phyloP scores from a whole-genome alignment of 2,888 invertebrate genomes.

The Ormia ochracea region DNA sequence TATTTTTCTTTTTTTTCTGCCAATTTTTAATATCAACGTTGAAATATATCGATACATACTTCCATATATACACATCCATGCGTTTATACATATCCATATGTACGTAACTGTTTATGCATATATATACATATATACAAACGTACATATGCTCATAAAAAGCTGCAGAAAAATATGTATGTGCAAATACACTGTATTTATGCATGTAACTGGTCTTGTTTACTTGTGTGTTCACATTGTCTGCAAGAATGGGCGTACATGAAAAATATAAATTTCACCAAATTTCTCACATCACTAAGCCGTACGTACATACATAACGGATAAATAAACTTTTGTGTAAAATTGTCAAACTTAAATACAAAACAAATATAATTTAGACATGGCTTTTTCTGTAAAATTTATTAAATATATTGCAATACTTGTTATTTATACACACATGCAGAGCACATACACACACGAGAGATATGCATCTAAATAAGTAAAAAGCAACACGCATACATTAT shows the following conservation, averaged over 20 bases:
- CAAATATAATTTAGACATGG: not conserved
- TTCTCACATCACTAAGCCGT: not conserved
- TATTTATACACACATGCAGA: too few relatives aligned
- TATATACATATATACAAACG: too few relatives aligned
- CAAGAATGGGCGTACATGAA: slow-evolving; percentile 51
- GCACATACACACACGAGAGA: not conserved
- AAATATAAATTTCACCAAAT: not conserved
- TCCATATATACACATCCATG: not conserved
- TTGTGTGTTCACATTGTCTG: slow-evolving; percentile 36
- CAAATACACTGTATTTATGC: too few relatives aligned
- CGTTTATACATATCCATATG: not conserved
- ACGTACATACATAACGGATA: too few relatives aligned
- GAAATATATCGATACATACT: too few relatives aligned
- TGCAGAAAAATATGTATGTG: too few relatives aligned
- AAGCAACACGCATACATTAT: not conserved
- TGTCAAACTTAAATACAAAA: too few relatives aligned
- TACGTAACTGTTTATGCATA: too few relatives aligned
- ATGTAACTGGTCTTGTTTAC: not conserved
- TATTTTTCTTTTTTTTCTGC: slow-evolving; percentile 18
- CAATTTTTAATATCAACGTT: slow-evolving; percentile 32
- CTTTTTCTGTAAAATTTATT: not conserved
- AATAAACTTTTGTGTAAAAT: not conserved
- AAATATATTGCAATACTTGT: not conserved
- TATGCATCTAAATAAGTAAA: not conserved
- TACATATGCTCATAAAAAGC: too few relatives aligned